Conservation (phyloP, 2,888 invertebrate species). For the Blera fallax region DNA sequence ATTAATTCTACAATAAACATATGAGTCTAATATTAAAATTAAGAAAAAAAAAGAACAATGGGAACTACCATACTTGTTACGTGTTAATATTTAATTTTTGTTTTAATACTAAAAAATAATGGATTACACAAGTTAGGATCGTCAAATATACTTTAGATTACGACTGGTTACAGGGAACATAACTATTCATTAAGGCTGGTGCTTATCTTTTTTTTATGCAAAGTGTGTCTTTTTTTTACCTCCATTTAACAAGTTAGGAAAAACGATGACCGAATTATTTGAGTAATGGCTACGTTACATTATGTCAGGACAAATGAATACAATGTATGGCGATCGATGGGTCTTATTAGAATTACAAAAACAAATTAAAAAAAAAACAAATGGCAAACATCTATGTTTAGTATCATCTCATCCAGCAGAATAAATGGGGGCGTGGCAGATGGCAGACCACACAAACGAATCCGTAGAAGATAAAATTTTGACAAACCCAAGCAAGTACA, state of each 20-base stretch:
- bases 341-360: slow-evolving; percentile 44
- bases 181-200: slow-evolving; percentile 44
- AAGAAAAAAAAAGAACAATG: slow-evolving; percentile 35
- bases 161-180: slow-evolving; percentile 57
- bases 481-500: slow-evolving; percentile 61
- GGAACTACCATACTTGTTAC: slow-evolving; percentile 29
- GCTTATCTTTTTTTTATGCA: slow-evolving; percentile 32
- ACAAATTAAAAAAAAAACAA: slow-evolving; percentile 15
- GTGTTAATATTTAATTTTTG: slow-evolving; percentile 35
- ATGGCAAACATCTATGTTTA: slow-evolving; percentile 59
- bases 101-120: slow-evolving; percentile 50
- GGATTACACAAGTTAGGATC: slow-evolving; percentile 62
- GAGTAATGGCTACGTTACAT: slow-evolving; percentile 44
- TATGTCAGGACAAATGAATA: slow-evolving; percentile 33
- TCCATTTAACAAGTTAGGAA: neutral
- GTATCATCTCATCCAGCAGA: slow-evolving; percentile 7
- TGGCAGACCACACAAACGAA: neutral
- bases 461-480: neutral
- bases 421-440: neutral
- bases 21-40: slow-evolving; percentile 52
- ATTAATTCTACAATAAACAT: slow-evolving; percentile 53
- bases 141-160: slow-evolving; percentile 60
- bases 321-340: slow-evolving; percentile 70
- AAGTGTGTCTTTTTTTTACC: neutral
- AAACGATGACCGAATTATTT: slow-evolving; percentile 12